Base-by-base conservation (phyloP, 30 jellyfish, hydroid and myxozoan genomes). In the Sanderia malayensis region DNA sequence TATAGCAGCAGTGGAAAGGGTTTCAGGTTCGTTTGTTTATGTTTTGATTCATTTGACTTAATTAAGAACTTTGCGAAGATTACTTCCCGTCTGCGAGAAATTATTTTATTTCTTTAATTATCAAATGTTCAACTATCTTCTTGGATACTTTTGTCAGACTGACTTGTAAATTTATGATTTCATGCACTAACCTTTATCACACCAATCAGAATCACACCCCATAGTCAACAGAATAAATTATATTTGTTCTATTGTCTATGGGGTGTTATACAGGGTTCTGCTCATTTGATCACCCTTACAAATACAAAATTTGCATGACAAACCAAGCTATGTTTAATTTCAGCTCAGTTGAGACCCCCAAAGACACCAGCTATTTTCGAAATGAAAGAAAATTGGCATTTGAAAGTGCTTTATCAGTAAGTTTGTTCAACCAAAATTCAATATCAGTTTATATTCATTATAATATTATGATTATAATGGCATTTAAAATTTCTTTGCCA, bases 381-480 rank as follows among this genome's bases (percentile, higher is more conserved):
- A 79, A 86, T 70, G 94, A 86, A 45, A 84, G 96, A 31, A 86
- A 73, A 59, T 25, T 71, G 46, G 96, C 96, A 20, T 46, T 86
- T 41, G 59, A 78, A 68, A 86, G 70, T 26, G 82, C 86, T 24
- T 58, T 86, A 23, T 41, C 73, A 71, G 96, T 80, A 46, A 11
- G 83, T 49, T 19, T 41, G 55, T 15, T 41, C 8, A 6, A 41
- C 55, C 8, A 15, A 41, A 41, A 41, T 15, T 41, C 15, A 6
- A 41, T 15, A 41, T 41, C 8, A 15, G 55, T 41, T 8, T 41
- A 41, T 41, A 41, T 41, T 41, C 11, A 15, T 41, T 41, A 6
- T 8, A 41, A 6, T 8, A 28, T 28, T 32, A 68, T 37, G 1
- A 41, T 4, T 1, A 22, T 68, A n/a, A 31, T 20, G 33, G 3